Evolutionary conservation across 2,113 vertebrate species (phyloP).

Genomic region (Glaucidium brasilianum): DNA sequence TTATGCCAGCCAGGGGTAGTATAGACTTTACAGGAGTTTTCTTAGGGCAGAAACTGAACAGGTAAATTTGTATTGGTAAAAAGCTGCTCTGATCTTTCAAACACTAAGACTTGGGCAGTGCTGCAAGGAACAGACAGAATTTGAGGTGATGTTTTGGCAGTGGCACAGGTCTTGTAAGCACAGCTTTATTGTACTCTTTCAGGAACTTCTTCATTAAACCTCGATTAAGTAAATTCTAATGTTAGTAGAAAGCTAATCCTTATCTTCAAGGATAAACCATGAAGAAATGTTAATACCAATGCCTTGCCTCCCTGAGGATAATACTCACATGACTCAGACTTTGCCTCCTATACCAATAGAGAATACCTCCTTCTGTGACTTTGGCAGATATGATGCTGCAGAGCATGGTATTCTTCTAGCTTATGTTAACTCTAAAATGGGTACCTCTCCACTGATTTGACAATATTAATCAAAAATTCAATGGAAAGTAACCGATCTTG

Average conservation of each 20-base stretch:
- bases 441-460: neutral
- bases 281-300: neutral
- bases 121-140: neutral
- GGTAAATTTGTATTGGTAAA: neutral
- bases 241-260: neutral
- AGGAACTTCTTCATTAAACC: neutral
- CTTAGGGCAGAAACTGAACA: neutral
- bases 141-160: neutral
- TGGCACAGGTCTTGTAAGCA: neutral
- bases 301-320: neutral
- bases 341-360: neutral
- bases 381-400: neutral
- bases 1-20: neutral
- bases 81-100: neutral
- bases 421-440: neutral
- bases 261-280: neutral
- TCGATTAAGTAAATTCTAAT: neutral
- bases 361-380: neutral
- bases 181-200: neutral
- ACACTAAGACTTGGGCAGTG: neutral
- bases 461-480: neutral
- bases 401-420: neutral
- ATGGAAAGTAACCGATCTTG: neutral
- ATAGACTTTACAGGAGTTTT: neutral
- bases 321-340: accelerated